Conservation (phyloP, 37 sponge, comb jelly and placozoan genomes). For the Spongilla lacustris region DNA sequence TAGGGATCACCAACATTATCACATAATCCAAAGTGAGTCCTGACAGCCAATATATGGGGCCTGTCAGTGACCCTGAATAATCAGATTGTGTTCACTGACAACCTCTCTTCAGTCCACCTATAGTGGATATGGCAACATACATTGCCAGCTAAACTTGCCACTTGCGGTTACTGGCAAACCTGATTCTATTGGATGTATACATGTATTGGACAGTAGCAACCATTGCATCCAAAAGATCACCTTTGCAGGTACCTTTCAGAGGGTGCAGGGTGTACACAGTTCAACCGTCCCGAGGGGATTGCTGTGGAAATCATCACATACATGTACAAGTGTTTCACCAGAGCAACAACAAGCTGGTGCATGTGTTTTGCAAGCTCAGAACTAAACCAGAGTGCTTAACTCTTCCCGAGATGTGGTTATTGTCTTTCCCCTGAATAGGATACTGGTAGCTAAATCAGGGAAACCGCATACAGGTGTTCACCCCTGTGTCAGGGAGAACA, state of each 20-base stretch:
- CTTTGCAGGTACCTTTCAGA: constrained; percentile 11
- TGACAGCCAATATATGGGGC: constrained; percentile 18
- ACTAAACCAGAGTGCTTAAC: constrained; percentile 1
- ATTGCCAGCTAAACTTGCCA: constrained; percentile 19
- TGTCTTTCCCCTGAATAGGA: background rate
- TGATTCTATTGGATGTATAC: constrained; percentile 7
- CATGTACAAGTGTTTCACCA: constrained; percentile 45
- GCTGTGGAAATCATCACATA: constrained; percentile 43
- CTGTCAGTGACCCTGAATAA: constrained; percentile 7
- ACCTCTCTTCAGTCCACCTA: constrained; percentile 12
- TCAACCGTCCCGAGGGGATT: constrained; percentile 35
- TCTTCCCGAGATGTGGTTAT: constrained; percentile 36
- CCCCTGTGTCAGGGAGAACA: background rate
- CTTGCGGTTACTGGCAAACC: background rate
- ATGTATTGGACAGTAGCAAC: constrained; percentile 32
- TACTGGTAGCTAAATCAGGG: constrained; percentile 38
- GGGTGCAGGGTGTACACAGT: background rate
- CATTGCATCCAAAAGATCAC: constrained; percentile 22
- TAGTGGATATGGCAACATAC: constrained; percentile 28
- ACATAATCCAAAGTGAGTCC: background rate
- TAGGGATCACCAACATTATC: constrained; percentile 23
- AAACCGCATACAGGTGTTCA: constrained; percentile 41
- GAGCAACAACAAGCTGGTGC: background rate
- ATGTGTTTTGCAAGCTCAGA: constrained; percentile 27
- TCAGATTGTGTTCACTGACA: constrained; percentile 33